Evolutionary conservation across 1,140 invertebrate genomes (phyloP), one percentile per base, ranked within the genome.

Genomic region (Drosophila sucinea): DNA sequence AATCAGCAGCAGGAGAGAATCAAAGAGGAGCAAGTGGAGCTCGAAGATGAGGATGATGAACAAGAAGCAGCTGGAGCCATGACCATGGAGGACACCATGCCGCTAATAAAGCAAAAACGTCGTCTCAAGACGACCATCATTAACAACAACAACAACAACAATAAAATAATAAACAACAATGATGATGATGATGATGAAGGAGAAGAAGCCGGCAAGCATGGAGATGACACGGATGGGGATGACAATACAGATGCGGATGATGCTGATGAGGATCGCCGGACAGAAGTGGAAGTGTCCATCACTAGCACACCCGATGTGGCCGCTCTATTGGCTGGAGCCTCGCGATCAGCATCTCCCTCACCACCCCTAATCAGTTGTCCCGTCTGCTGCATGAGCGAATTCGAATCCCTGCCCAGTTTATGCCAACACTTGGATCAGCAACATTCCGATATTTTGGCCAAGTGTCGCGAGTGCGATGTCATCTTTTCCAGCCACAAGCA

Each of bases 351-450:
- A 51, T 87, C 61, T 29, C 73, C 47, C 47, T 33, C 40, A n/a
- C 62, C 38, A 8, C 23, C 27, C 1, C 30, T 44, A 63, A 54
- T 60, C 1, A 74, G 62, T 25, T 96, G 95, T 71, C 93, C 93
- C 0, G 93, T 94, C 0, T 96, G 96, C 78, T 93, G 93, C 3
- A 92, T 93, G 25, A 89, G 92, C n/a, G 94, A 95, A 35, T 96
- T 96, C 65, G 90, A 93, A 1, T 94, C 94, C 2, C 91, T 93
- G 61, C 92, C 93, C 1, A 93, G 93, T 0, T 78, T 96, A 8
- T 94, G 96, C 44, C 93, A 93, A 1, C 96, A 97, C 70, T 84
- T 97, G 69, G 95, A 96, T 76, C 93, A 93, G n/a, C 94, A 94
- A 61, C 96, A 97, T 92, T 95, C 94, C 1, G 94, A 95, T 5